Conservation (phyloP, 2,797 vertebrate genomes). For the Gouania willdenowi region DNA sequence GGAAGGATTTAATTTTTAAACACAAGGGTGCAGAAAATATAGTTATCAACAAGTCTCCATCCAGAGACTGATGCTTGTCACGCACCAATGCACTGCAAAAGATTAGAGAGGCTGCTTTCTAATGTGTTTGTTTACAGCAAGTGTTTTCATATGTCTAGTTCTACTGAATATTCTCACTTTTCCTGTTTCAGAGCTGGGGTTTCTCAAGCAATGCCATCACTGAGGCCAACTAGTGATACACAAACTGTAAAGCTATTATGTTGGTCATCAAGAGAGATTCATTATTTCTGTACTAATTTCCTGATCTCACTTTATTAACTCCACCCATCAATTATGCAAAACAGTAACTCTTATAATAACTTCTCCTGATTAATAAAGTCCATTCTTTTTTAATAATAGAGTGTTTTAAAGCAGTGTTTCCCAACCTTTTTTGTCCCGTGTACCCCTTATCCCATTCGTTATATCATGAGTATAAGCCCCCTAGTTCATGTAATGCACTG, state of each 20-base stretch:
- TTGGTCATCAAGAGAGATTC: no score
- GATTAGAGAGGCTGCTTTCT: conserved; percentile 18
- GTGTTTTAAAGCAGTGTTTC: no score
- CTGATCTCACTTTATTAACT: no score
- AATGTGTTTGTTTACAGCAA: not conserved
- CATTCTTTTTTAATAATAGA: no score
- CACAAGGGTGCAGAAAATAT: conserved; percentile 51
- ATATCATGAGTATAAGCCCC: no score
- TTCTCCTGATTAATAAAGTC: conserved; percentile 60
- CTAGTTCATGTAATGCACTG: no score
- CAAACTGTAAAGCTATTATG: no score
- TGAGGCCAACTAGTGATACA: no score
- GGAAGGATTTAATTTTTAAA: conserved; percentile 40
- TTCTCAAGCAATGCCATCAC: no score
- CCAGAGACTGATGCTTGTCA: conserved; percentile 43
- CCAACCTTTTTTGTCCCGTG: no score
- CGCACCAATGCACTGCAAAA: conserved; percentile 23
- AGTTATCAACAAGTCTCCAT: conserved; percentile 47
- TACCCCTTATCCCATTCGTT: no score
- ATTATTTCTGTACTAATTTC: no score
- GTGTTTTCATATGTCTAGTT: not conserved
- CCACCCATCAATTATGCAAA: conserved; percentile 53
- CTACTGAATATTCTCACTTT: not conserved
- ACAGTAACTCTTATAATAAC: conserved; percentile 51
- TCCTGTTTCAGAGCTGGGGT: not conserved